Evolutionary conservation across 2,113 vertebrate genomes (phyloP), one percentile per base, ranked within the genome.

Genomic region (Misgurnus anguillicaudatus): DNA sequence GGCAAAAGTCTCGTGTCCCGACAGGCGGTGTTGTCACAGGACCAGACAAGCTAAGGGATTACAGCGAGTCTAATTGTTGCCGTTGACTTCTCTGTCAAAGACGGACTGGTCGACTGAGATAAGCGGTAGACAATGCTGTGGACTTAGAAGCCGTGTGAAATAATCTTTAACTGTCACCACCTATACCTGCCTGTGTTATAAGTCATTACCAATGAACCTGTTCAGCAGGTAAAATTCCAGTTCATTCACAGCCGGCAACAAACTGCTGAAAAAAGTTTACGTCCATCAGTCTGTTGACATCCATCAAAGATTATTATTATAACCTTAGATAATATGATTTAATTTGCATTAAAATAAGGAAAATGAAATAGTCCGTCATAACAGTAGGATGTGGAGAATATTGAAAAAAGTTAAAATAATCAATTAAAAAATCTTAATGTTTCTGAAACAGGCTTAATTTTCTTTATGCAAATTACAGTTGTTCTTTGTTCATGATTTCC

Each of bases 11-110:
- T 61, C 62, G 72, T 64, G 74, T 76, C 74, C 24, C 53, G 60
- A 76, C 60, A 53, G 58, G 74, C 53, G 74, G 45, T 53, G 42
- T 76, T 76, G 21, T 45, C 74, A 64, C 74, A 65, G 47, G 61
- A 64, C 61, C 61, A 64, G 74, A 74, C 57, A 45, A 61, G 41
- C 57, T 38, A 60, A 16, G 10, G 65, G 77, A 78, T 70, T 78
- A 78, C 77, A 78, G 77, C 5, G 5, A 61, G 77, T 41, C 75
- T 65, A 78, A 78, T 68, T 78, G 77, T 78, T 47, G 38, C 53
- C 57, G 41, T 42, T 71, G 77, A 79, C 55, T 38, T 62, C 77
- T 71, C 53, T 60, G 38, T 69, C 66, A 61, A 57, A 71, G 57
- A 69, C 17, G 24, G 76, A 78, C 53, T 78, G 77, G 39, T 45